Conservation (phyloP, 2,888 invertebrate species). For the Ophonus ardosiacus region DNA sequence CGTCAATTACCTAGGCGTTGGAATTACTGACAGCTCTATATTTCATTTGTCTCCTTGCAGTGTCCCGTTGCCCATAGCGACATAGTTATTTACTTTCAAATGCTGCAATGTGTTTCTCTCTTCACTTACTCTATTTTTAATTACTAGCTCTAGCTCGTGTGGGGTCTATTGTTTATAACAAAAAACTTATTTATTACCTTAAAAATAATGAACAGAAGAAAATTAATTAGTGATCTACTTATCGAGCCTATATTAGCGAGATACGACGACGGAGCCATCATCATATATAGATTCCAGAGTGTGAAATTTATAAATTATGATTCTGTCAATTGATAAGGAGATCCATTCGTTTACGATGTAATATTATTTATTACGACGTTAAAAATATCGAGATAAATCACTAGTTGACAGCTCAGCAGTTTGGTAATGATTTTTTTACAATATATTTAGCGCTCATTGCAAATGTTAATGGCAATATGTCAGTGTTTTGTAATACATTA, state of each 20-base stretch:
- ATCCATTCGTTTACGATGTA: constrained; percentile 16
- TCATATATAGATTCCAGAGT: not conserved
- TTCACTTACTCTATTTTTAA: constrained; percentile 38
- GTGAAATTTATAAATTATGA: constrained; percentile 45
- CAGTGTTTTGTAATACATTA: constrained; percentile 27
- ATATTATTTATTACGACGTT: constrained; percentile 30
- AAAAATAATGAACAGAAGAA: constrained; percentile 5
- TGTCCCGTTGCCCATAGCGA: constrained; percentile 46
- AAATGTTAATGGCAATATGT: constrained; percentile 6
- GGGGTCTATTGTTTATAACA: constrained; percentile 39
- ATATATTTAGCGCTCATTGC: not conserved
- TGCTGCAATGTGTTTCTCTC: constrained; percentile 24
- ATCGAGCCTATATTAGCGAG: constrained; percentile 21
- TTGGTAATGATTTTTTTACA: constrained; percentile 28
- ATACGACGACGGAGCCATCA: not conserved
- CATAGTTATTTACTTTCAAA: constrained; percentile 55
- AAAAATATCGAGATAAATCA: constrained; percentile 43
- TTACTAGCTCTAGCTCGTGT: constrained; percentile 16
- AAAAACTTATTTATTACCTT: constrained; percentile 27
- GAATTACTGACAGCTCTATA: constrained; percentile 52
- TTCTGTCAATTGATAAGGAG: constrained; percentile 35
- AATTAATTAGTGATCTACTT: constrained; percentile 21
- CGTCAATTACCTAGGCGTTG: constrained; percentile 44
- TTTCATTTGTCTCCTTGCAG: constrained; percentile 46
- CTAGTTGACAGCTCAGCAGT: constrained; percentile 4